These are phyloP conservation scores for Dryobota labecula DNA, from an alignment of 2,888 invertebrate species.

Conservation along the genomic window DNA sequence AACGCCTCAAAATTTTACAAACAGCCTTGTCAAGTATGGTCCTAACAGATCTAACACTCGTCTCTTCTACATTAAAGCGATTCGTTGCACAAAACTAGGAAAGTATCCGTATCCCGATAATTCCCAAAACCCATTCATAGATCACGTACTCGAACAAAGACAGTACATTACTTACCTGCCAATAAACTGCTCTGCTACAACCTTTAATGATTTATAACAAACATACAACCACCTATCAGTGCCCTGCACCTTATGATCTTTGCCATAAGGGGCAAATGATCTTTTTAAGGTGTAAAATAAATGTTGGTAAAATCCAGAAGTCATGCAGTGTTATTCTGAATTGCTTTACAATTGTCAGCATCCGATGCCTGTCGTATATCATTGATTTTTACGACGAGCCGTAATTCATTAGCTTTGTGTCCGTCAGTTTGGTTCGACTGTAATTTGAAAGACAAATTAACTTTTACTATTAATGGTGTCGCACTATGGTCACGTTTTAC, in stretches of 20 bases:
- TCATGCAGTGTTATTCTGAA: slow-evolving; percentile 79
- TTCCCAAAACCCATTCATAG: slow-evolving; percentile 85
- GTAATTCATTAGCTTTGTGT: slow-evolving; percentile 79
- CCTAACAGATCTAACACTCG: neutral
- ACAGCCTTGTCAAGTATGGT: neutral
- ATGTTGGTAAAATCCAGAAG: slow-evolving; percentile 66
- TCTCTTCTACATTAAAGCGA: neutral
- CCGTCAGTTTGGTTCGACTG: slow-evolving; percentile 69
- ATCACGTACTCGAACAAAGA: slow-evolving; percentile 79
- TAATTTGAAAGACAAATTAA: slow-evolving; percentile 71
- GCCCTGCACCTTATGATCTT: slow-evolving; percentile 35
- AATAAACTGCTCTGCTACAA: slow-evolving; percentile 68
- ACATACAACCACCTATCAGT: slow-evolving; percentile 7
- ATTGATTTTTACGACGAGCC: slow-evolving; percentile 83
- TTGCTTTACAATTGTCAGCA: slow-evolving; percentile 80
- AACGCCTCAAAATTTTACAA: neutral
- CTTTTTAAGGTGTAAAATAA: slow-evolving; percentile 12
- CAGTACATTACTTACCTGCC: slow-evolving; percentile 74
- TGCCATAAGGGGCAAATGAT: slow-evolving; percentile 52
- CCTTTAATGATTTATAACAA: slow-evolving; percentile 70
- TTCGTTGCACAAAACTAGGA: slow-evolving; percentile 65
- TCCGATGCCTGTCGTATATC: slow-evolving; percentile 79
- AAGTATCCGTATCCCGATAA: slow-evolving; percentile 69
- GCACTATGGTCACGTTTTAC: slow-evolving; percentile 26
- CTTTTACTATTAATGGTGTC: slow-evolving; percentile 62